Evolutionary conservation across 2,113 vertebrate genomes (phyloP), one percentile per base, ranked within the genome.

Genomic region (Lycaon pictus): DNA sequence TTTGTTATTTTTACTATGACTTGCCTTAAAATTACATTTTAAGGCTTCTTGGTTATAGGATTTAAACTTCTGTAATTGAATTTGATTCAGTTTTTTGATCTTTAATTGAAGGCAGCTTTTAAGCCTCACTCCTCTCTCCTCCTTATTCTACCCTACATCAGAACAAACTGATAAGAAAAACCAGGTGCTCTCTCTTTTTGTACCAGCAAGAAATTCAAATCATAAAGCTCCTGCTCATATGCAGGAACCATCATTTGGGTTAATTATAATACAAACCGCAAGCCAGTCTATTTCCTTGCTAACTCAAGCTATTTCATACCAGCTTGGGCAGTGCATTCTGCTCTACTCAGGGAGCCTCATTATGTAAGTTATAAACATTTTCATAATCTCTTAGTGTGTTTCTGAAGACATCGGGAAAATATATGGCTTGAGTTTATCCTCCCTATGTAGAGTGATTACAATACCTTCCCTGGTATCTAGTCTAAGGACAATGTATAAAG

Each of bases 1-100:
- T 88, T 72, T 90, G 65, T 55, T 60, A 90, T 77, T 96, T 95
- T 87, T 3, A 53, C 15, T 32, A 7, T 93, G 83, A 82, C 37
- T 96, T 90, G 60, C 3, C 51, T 7, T 71, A 27, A 92, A 53
- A 83, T 91, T 94, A 67, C 9, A 76, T 88, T 62, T 69, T 89
- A 87, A 95, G 6, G 3, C 20, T 93, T 95, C 53, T 88, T 92
- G 9, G 25, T 29, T 62, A 81, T 11, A 51, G 17, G 35, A 76
- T 72, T 84, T 82, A 93, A 79, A 32, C 12, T 58, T 67, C 23
- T 76, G 1, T 94, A 84, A 85, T 60, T 32, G 16, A 35, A 5
- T 85, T 35, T 92, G 72, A 60, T 23, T 96, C 22, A 4, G 12
- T 27, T 95, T 85, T 35, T 48, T 63, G 25, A 65, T 87, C 6